phyloP scores from a whole-genome alignment of 2,113 vertebrate genomes.

The Otolemur garnettii region DNA sequence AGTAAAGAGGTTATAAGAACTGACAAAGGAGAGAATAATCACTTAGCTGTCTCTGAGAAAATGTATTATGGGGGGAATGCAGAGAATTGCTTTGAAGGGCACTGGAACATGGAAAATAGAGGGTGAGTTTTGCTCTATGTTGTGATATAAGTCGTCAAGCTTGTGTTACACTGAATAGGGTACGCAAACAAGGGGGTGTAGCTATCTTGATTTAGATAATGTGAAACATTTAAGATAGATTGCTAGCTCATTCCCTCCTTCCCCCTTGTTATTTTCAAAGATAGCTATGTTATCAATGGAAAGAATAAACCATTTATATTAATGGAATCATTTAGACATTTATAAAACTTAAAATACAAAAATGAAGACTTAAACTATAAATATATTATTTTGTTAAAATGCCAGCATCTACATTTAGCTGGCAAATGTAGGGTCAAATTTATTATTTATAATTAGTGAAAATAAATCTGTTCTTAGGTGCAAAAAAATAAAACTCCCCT shows the following conservation, averaged over 20 bases:
- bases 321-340: conserved; percentile 17
- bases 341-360: conserved; percentile 67
- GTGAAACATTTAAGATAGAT: background rate
- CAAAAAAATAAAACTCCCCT: conserved; percentile 44
- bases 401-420: background rate
- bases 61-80: background rate
- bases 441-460: conserved; percentile 58
- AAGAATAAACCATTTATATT: conserved; percentile 14
- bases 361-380: conserved; percentile 60
- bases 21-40: background rate
- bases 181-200: background rate
- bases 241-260: background rate
- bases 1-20: conserved; percentile 15
- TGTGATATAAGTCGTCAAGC: conserved; percentile 27
- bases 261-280: conserved; percentile 26
- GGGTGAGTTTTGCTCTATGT: background rate
- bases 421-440: background rate
- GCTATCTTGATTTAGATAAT: background rate
- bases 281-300: background rate
- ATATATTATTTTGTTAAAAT: background rate
- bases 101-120: background rate
- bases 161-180: background rate
- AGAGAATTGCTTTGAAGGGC: background rate
- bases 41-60: background rate
- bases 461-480: conserved; percentile 46